Evolutionary conservation across 2,888 invertebrate species (phyloP).

Genomic region (Campoplex nolae): DNA sequence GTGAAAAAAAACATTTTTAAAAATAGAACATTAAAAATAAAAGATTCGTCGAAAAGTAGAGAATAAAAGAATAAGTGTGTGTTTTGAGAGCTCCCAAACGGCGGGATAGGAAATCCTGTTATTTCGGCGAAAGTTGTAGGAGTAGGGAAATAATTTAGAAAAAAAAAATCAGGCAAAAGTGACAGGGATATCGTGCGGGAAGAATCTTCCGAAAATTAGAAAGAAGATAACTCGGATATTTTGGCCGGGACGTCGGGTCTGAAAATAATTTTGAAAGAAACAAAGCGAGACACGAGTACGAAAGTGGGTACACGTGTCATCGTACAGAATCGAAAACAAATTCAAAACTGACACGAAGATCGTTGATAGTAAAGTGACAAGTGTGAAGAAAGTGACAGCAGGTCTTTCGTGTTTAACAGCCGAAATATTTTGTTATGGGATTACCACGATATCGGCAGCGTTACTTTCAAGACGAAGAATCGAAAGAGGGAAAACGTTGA

Average conservation of each 20-base stretch:
- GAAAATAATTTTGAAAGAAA: not conserved
- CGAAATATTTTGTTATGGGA: not conserved
- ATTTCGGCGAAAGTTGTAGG: not conserved
- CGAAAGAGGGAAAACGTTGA: not conserved
- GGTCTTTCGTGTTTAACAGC: not conserved
- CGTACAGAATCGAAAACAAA: not conserved
- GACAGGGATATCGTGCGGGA: not conserved
- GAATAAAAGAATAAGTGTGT: no score
- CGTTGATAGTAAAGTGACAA: not conserved
- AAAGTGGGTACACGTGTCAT: not conserved
- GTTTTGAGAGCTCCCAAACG: not conserved
- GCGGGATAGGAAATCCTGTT: not conserved
- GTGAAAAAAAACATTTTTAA: not conserved
- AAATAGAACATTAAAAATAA: not conserved
- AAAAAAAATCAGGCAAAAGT: not conserved
- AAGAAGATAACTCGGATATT: not conserved
- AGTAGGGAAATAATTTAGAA: not conserved
- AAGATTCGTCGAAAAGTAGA: not conserved
- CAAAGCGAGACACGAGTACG: not conserved
- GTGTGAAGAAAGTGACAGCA: not conserved
- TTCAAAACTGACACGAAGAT: not conserved
- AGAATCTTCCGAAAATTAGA: conserved; percentile 7
- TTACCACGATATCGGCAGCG: not conserved
- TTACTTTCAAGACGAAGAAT: not conserved
- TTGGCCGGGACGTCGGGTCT: not conserved